Conservation (phyloP, 2,888 invertebrate genomes). For the Chrysomela aeneicollis region DNA sequence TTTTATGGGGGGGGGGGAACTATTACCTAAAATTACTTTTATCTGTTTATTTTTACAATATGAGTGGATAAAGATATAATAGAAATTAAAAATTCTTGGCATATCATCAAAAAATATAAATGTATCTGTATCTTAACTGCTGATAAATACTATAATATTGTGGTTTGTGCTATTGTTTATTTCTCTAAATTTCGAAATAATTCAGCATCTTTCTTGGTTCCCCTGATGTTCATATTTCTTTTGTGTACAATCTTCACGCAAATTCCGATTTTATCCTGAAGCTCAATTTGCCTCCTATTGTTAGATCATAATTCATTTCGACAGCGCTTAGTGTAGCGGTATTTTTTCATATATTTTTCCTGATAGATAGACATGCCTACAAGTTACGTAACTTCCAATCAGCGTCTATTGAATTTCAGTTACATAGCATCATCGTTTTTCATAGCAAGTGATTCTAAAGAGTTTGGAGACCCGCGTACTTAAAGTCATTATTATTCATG, state of each 20-base stretch:
- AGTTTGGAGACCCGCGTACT: neutral
- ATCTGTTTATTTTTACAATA: no score
- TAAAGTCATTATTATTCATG: neutral
- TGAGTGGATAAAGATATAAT: no score
- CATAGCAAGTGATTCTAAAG: constrained; percentile 7
- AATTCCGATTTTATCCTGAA: neutral
- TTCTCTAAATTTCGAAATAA: no score
- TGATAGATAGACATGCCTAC: constrained; percentile 2
- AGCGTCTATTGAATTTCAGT: constrained; percentile 15
- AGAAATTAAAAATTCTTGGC: no score
- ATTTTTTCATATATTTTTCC: constrained; percentile 9
- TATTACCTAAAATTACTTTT: no score
- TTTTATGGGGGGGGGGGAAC: no score
- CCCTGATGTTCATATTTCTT: neutral
- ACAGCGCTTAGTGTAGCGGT: constrained; percentile 11
- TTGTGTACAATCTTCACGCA: neutral
- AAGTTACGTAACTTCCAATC: constrained; percentile 10
- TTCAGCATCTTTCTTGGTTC: no score
- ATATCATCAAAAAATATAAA: no score
- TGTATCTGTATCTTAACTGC: no score
- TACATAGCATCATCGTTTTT: constrained; percentile 19
- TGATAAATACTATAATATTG: no score
- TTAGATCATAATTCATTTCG: neutral
- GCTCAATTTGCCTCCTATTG: constrained; percentile 6
- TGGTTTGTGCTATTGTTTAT: no score